These are phyloP conservation scores for Leptinotarsa lineolata DNA, from an alignment of 1,140 invertebrate species.

Conservation along the genomic window DNA sequence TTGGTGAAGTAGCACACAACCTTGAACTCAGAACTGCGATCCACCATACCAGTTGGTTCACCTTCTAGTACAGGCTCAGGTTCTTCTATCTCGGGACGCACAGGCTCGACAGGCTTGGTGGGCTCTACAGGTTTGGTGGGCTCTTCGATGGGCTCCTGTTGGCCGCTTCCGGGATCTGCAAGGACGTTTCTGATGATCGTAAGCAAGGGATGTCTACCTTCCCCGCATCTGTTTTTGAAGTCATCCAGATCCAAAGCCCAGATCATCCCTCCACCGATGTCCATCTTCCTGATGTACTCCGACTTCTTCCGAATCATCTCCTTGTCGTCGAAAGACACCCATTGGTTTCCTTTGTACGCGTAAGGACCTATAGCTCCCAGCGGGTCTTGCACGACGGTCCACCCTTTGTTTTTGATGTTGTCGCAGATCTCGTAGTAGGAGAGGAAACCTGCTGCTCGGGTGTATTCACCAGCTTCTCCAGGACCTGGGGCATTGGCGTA, in stretches of 20 bases:
- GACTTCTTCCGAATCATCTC: conserved; percentile 79
- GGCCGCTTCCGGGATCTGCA: conserved; percentile 55
- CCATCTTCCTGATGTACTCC: conserved; percentile 73
- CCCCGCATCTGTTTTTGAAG: conserved; percentile 73
- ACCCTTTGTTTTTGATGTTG: conserved; percentile 73
- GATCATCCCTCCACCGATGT: conserved; percentile 85
- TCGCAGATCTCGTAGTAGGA: conserved; percentile 91
- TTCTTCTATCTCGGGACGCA: conserved; percentile 20
- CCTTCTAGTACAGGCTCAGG: conserved; percentile 7
- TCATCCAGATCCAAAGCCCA: conserved; percentile 91
- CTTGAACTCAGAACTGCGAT: conserved; percentile 59
- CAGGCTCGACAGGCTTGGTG: neutral
- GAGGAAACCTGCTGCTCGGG: conserved; percentile 81
- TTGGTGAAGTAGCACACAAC: conserved; percentile 74
- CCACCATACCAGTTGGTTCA: conserved; percentile 37
- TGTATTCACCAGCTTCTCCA: conserved; percentile 80
- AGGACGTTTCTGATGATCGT: conserved; percentile 71
- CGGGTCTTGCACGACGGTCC: conserved; percentile 79
- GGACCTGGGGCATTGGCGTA: conserved; percentile 75
- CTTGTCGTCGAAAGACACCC: conserved; percentile 87
- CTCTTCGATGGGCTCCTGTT: conserved; percentile 32
- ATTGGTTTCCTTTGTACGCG: conserved; percentile 83
- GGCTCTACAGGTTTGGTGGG: neutral
- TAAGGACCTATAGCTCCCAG: conserved; percentile 81
- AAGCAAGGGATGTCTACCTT: conserved; percentile 76